Evolutionary conservation across 2,797 vertebrate genomes (phyloP), one percentile per base, ranked within the genome.

Genomic region (Moxostoma hubbsi): DNA sequence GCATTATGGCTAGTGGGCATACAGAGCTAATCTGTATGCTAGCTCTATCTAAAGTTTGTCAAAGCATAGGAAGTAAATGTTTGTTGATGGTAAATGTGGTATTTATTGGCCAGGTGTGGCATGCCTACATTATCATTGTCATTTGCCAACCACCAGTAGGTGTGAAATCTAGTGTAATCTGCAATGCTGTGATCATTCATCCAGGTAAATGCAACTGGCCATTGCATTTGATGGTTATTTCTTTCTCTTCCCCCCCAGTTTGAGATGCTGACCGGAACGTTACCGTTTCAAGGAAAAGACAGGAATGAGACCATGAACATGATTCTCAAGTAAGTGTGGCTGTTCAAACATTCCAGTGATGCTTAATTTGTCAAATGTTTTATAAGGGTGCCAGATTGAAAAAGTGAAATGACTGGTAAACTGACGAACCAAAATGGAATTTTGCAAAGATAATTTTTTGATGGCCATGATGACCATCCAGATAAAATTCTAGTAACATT

Each of bases 231-330:
- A 36, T 8, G 13, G 24, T 9, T 11, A 7, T 51, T 47, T 2
- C 46, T 5, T 69, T 16, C 73, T 0, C 9, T 11, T 66, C 68
- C 75, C 13, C 36, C 36, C 53, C 55, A 99, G 97, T 99, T 98
- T 94, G 97, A 99, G 92, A 99, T 98, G 97, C 94, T 99, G 84
- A 98, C 98, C 9, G 97, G 98, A 89, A 98, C 97, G 13, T 92
- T 99, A 86, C 97, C 97, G 46, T 99, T 99, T 90, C 98, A 99
- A 96, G 97, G 98, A 85, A 98, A 98, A 94, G 97, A 98, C 89
- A 94, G 97, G 86, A 98, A 98, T 62, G 97, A 99, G 88, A 98
- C 97, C 67, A 98, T 99, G 97, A 99, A 97, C 93, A 98, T 99
- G 97, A 99, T 99, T 82, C 94, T 99, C 75, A 99, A 99, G 98